These are phyloP conservation scores for Temnothorax longispinosus DNA, from an alignment of 1,140 invertebrate genomes.

Conservation along the genomic window DNA sequence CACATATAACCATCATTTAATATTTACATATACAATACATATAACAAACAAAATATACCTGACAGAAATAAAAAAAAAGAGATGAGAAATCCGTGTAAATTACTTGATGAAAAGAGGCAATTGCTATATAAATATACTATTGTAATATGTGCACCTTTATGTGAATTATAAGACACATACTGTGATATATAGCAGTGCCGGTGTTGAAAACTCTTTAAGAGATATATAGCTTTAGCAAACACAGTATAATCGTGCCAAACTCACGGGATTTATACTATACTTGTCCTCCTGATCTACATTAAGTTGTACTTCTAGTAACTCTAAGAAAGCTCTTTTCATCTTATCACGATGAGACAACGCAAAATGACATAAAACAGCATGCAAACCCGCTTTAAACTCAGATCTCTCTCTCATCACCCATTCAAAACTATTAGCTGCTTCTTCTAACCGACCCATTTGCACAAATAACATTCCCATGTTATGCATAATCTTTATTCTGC, in stretches of 20 bases:
- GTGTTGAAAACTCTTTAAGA: slow-evolving; percentile 14
- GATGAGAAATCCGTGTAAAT: background rate
- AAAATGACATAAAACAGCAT: slow-evolving; percentile 97
- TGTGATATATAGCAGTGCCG: slow-evolving; percentile 23
- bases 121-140: background rate
- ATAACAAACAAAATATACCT: background rate
- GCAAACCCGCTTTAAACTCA: slow-evolving; percentile 95
- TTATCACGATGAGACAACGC: slow-evolving; percentile 97
- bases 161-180: background rate
- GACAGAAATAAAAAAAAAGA: background rate
- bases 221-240: background rate
- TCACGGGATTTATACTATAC: slow-evolving; percentile 86
- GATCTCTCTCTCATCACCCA: slow-evolving; percentile 98
- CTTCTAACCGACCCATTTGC: slow-evolving; percentile 97
- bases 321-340: slow-evolving; percentile 96
- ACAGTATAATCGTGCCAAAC: slow-evolving; percentile 62
- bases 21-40: background rate
- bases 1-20: background rate
- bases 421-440: slow-evolving; percentile 98
- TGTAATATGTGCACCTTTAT: slow-evolving; percentile 17
- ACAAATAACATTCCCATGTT: slow-evolving; percentile 99
- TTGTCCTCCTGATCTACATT: slow-evolving; percentile 94
- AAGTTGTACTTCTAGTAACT: slow-evolving; percentile 94
- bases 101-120: slow-evolving; percentile 18
- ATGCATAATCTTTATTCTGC: slow-evolving; percentile 98